These are phyloP conservation scores for Poeciliopsis presidionis DNA, from an alignment of 2,797 vertebrate genomes.

Conservation along the genomic window DNA sequence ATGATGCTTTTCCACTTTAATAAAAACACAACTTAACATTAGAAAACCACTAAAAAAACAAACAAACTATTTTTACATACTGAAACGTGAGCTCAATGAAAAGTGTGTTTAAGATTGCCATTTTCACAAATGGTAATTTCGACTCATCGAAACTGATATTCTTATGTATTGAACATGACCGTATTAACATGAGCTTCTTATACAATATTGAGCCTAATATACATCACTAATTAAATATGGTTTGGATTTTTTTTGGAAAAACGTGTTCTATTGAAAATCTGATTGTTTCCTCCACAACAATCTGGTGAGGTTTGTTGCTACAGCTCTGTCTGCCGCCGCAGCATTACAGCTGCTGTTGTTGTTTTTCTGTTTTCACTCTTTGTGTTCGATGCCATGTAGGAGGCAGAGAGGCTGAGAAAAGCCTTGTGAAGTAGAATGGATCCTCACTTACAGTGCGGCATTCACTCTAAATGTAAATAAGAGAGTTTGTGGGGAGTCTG, in stretches of 20 bases:
- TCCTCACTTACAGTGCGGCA: conserved; percentile 68
- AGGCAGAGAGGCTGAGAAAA: conserved; percentile 58
- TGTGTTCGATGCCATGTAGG: conserved; percentile 61
- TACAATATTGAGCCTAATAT: background rate
- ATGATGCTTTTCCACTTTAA: background rate
- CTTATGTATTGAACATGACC: background rate
- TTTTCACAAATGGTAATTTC: background rate
- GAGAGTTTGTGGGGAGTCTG: conserved; percentile 71
- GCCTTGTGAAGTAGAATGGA: conserved; percentile 71
- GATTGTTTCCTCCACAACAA: conserved; percentile 40
- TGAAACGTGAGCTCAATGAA: background rate
- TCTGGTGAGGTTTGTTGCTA: conserved; percentile 55
- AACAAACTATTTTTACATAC: too few relatives aligned
- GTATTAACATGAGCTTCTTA: background rate
- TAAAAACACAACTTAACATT: background rate
- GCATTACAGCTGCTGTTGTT: conserved; percentile 62
- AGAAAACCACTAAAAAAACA: background rate
- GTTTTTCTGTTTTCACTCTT: conserved; percentile 68
- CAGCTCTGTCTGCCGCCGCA: conserved; percentile 65
- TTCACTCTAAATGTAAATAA: conserved; percentile 89
- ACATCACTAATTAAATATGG: background rate
- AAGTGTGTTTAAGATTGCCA: background rate
- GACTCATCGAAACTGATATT: background rate
- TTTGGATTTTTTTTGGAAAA: background rate
- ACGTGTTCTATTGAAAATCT: conserved; percentile 14